Evolutionary conservation across 2,797 vertebrate genomes (phyloP).

Genomic region (Cichlasoma orientale): DNA sequence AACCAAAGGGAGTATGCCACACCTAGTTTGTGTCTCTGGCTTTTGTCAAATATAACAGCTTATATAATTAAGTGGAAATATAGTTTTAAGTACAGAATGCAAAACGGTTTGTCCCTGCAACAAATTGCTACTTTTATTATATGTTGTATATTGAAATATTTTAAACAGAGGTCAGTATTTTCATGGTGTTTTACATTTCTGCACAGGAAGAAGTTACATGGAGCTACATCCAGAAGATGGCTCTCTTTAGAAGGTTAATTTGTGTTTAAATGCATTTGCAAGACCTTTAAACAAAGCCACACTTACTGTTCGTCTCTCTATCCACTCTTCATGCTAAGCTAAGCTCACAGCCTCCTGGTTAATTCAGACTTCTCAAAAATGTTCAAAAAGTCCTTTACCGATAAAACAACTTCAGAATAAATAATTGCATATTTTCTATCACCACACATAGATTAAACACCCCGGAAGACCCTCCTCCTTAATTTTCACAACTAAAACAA

Average conservation of each 20-base stretch:
- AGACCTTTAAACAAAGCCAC: not conserved
- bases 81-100: not conserved
- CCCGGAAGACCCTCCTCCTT: not conserved
- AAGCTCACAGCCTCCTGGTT: not conserved
- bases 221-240: not conserved
- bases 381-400: not conserved
- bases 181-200: too few relatives aligned
- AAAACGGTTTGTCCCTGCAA: not conserved
- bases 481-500: not conserved
- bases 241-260: fast-evolving
- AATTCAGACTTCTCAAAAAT: not conserved
- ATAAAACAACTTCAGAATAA: not conserved
- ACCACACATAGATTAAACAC: not conserved
- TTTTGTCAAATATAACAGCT: not conserved
- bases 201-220: not conserved
- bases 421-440: not conserved
- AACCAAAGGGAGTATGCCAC: not conserved
- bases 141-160: not conserved
- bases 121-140: not conserved
- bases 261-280: not conserved
- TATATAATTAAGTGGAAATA: not conserved
- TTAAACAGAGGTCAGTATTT: too few relatives aligned
- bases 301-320: not conserved
- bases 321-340: not conserved
- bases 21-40: not conserved